Percentiles rank a stretch among this genome's conserved stretches.
Conservation (phyloP, 2,797 vertebrate species). For the Sebastes dallii region DNA sequence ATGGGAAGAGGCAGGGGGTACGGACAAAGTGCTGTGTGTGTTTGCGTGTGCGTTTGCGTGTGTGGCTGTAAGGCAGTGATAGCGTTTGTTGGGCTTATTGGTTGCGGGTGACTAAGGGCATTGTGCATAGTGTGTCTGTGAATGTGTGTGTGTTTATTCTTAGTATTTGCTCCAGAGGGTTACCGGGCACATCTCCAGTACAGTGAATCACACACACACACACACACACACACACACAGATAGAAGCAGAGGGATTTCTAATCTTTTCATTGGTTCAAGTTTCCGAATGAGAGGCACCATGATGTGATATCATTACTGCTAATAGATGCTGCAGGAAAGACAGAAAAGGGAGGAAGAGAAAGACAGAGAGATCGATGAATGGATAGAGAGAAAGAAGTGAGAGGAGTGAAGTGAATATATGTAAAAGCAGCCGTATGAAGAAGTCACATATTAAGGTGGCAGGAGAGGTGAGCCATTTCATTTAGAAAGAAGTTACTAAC, state of each 20-base stretch:
- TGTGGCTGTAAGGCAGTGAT: slow-evolving; percentile 26
- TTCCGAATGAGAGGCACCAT: slow-evolving; percentile 62
- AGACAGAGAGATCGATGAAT: not conserved
- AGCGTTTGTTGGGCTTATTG: slow-evolving; percentile 40
- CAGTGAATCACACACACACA: slow-evolving; percentile 32
- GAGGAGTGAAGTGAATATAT: not conserved
- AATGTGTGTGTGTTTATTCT: slow-evolving; percentile 35
- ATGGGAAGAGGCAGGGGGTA: slow-evolving; percentile 55
- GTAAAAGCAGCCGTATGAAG: not conserved
- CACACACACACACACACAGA: slow-evolving; percentile 23
- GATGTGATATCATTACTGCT: slow-evolving; percentile 68
- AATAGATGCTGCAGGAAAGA: slow-evolving; percentile 46
- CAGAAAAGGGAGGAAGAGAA: not conserved
- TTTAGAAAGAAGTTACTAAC: not conserved
- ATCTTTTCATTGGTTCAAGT: slow-evolving; percentile 69
- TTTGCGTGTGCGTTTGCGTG: slow-evolving; percentile 34
- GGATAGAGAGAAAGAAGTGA: not conserved
- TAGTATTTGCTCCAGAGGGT: slow-evolving; percentile 39
- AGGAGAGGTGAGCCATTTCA: slow-evolving; percentile 47
- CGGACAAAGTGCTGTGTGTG: slow-evolving; percentile 18
- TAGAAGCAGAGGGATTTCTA: slow-evolving; percentile 53
- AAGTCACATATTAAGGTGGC: not conserved
- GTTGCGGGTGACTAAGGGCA: slow-evolving; percentile 23
- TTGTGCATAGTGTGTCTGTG: slow-evolving; percentile 11
- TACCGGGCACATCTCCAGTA: slow-evolving; percentile 16